Evolutionary conservation across 1,140 invertebrate genomes (phyloP).

Genomic region (Pseudomyrmex sp.): DNA sequence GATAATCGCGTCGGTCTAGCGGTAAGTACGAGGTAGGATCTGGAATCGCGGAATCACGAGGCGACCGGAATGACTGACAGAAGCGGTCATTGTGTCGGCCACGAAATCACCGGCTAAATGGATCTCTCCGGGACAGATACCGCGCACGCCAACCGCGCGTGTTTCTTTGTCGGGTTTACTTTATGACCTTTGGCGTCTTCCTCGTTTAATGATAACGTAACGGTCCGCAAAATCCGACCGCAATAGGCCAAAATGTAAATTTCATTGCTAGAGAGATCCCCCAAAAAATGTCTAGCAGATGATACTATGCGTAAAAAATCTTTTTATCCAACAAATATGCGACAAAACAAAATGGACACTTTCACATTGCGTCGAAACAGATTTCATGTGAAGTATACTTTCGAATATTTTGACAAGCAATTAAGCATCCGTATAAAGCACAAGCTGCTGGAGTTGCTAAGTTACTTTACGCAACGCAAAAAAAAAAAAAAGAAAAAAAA

Average conservation of each 20-base stretch:
- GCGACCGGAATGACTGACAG: slow-evolving; percentile 44
- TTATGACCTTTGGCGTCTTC: slow-evolving; percentile 10
- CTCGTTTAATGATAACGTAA: slow-evolving; percentile 24
- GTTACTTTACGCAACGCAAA: slow-evolving; percentile 8
- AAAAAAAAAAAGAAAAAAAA: background rate
- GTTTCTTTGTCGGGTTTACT: background rate
- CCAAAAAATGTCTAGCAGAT: background rate
- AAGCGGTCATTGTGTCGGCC: slow-evolving; percentile 50
- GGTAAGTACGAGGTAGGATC: slow-evolving; percentile 29
- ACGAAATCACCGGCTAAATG: slow-evolving; percentile 43
- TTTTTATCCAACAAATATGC: background rate
- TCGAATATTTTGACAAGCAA: slow-evolving; percentile 5
- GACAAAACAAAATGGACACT: background rate
- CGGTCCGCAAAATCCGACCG: background rate
- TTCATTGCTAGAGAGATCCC: background rate
- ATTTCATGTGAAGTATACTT: background rate
- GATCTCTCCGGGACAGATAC: slow-evolving; percentile 31
- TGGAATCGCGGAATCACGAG: slow-evolving; percentile 46
- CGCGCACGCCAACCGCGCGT: slow-evolving; percentile 21
- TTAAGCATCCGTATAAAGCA: slow-evolving; percentile 15
- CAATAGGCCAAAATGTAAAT: background rate
- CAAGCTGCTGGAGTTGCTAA: background rate
- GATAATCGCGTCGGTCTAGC: slow-evolving; percentile 10
- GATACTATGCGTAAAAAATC: background rate
- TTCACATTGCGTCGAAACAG: background rate